Evolutionary conservation across 2,797 vertebrate species (phyloP).

Genomic region (Sternarchorhynchus goeldii): DNA sequence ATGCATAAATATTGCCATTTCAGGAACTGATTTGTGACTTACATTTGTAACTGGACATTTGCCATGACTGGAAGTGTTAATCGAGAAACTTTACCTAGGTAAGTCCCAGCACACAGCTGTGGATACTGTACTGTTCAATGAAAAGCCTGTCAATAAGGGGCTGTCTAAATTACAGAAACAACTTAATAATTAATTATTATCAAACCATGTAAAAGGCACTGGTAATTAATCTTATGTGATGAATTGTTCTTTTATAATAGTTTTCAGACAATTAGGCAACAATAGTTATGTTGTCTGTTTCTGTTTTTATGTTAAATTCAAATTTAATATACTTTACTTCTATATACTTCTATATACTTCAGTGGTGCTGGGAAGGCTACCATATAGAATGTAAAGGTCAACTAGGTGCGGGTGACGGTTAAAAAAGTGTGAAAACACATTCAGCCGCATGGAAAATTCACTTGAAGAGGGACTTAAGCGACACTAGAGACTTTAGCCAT

Average conservation of each 20-base stretch:
- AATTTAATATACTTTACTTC: constrained; percentile 15
- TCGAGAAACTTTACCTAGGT: too few species aligned
- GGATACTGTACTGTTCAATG: too few species aligned
- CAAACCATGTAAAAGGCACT: constrained; percentile 56
- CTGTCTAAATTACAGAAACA: constrained; percentile 39
- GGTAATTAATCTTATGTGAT: constrained; percentile 68
- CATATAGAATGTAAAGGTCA: constrained; percentile 70
- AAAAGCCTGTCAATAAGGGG: too few species aligned
- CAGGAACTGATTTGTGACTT: too few species aligned
- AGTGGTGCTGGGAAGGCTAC: constrained; percentile 45
- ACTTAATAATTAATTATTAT: constrained; percentile 62
- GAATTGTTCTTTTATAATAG: constrained; percentile 50
- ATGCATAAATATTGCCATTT: too few species aligned
- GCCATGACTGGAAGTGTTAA: too few species aligned
- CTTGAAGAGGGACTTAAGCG: constrained; percentile 51
- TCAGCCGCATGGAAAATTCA: constrained; percentile 53
- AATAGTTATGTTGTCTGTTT: not conserved
- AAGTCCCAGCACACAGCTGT: too few species aligned
- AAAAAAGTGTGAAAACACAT: constrained; percentile 59
- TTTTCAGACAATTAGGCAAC: not conserved
- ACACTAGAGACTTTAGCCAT: constrained; percentile 24
- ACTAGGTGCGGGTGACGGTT: constrained; percentile 56
- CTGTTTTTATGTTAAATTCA: constrained; percentile 14
- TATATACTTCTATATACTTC: not conserved
- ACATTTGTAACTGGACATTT: too few species aligned